phyloP scores from a whole-genome alignment of 2,888 invertebrate genomes.

The Aleiodes leptofemur region DNA sequence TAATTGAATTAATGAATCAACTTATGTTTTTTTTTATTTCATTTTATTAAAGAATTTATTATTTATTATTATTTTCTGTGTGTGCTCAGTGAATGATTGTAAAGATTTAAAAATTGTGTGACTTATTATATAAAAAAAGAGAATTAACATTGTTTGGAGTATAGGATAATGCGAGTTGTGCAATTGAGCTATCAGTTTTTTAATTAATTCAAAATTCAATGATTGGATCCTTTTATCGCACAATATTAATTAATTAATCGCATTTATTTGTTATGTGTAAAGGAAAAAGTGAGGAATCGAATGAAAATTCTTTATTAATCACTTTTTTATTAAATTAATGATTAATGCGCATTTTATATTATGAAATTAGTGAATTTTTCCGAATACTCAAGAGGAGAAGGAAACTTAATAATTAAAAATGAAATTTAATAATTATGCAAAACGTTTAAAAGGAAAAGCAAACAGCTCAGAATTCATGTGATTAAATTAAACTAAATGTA shows the following conservation, averaged over 20 bases:
- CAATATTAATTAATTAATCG: conserved; percentile 34
- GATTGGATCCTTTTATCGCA: conserved; percentile 1
- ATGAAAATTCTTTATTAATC: no score
- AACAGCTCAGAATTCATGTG: conserved; percentile 43
- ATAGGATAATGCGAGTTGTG: neutral
- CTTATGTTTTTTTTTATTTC: neutral
- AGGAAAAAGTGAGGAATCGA: neutral
- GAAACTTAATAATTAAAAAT: conserved; percentile 13
- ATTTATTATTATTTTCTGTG: conserved; percentile 15
- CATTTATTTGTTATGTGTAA: conserved; percentile 19
- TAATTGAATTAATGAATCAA: conserved; percentile 10
- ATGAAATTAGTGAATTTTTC: conserved; percentile 19
- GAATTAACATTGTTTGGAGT: neutral
- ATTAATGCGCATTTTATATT: conserved; percentile 30
- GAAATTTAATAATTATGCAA: conserved; percentile 28
- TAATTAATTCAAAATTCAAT: neutral
- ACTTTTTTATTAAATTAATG: neutral
- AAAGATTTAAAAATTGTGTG: neutral
- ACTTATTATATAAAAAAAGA: neutral
- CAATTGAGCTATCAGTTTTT: neutral
- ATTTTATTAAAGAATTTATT: conserved; percentile 14
- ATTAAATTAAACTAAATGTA: conserved; percentile 40
- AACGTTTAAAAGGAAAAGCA: neutral
- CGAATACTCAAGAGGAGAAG: neutral
- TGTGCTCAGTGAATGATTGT: no score